Conservation (phyloP, 2,113 vertebrate species). For the Corydoras sp. region DNA sequence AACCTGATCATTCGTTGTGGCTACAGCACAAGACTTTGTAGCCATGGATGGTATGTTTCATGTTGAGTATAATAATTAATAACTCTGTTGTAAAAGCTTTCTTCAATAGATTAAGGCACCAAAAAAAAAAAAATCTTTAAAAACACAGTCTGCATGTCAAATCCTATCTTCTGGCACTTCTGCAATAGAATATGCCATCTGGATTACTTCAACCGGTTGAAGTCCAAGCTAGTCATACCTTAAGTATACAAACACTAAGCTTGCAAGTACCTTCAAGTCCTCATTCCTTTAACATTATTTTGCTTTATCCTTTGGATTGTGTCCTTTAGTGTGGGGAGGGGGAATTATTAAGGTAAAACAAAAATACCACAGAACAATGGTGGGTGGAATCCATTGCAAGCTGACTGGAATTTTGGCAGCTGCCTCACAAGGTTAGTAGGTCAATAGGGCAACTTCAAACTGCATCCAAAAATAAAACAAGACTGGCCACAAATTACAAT, state of each 20-base stretch:
- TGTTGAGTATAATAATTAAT: too few species aligned
- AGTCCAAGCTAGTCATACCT: neutral
- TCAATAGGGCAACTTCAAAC: neutral
- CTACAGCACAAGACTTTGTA: too few species aligned
- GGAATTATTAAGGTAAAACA: neutral
- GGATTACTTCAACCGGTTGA: too few species aligned
- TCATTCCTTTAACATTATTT: neutral
- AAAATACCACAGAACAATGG: too few species aligned
- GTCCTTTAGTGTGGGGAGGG: neutral
- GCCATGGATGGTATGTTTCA: too few species aligned
- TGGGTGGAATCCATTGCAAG: neutral
- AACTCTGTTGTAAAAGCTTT: too few species aligned
- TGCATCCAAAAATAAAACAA: neutral
- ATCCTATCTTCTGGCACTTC: too few species aligned
- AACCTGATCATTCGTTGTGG: too few species aligned
- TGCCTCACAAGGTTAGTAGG: neutral
- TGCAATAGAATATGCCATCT: too few species aligned
- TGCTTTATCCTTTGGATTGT: neutral
- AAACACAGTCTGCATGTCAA: too few species aligned
- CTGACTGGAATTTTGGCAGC: neutral
- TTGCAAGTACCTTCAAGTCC: constrained; percentile 12
- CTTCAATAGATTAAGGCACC: too few species aligned
- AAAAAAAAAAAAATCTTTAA: too few species aligned
- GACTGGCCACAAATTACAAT: neutral
- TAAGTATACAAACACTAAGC: neutral